These are phyloP conservation scores for Harpagus bidentatus DNA, from an alignment of 2,113 vertebrate genomes.

Conservation along the genomic window DNA sequence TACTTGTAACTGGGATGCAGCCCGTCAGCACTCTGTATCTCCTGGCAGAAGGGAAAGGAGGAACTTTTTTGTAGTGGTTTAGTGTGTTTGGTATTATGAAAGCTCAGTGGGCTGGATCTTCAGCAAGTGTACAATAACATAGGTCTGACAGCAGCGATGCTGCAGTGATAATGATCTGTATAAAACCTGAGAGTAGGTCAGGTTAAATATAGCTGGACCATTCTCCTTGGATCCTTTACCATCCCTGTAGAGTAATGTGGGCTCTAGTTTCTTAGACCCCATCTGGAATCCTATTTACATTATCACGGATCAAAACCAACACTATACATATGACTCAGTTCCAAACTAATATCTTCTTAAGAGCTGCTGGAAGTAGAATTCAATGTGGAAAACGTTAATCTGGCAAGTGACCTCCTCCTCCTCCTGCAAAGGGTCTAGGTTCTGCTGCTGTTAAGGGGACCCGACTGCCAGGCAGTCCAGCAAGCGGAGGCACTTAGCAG, in stretches of 20 bases:
- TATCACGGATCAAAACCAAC: not conserved
- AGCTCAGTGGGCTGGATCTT: not conserved
- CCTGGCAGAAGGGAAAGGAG: not conserved
- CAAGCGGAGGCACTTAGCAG: not conserved
- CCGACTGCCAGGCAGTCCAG: not conserved
- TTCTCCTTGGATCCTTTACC: not conserved
- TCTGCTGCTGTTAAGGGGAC: not conserved
- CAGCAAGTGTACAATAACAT: not conserved
- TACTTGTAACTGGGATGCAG: not conserved
- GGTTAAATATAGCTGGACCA: not conserved
- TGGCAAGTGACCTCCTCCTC: not conserved
- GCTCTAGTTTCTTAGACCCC: not conserved
- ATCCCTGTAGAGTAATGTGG: not conserved
- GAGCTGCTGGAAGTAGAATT: not conserved
- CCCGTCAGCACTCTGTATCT: not conserved
- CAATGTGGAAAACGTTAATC: not conserved
- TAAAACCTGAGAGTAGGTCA: not conserved
- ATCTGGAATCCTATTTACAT: not conserved
- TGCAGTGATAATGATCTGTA: not conserved
- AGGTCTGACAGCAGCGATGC: not conserved
- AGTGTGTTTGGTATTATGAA: not conserved
- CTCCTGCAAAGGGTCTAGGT: not conserved
- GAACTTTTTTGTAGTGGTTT: not conserved
- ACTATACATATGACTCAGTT: not conserved
- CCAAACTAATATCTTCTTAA: not conserved